Base-by-base conservation (phyloP, 2,888 invertebrate species). In the Empis livida region DNA sequence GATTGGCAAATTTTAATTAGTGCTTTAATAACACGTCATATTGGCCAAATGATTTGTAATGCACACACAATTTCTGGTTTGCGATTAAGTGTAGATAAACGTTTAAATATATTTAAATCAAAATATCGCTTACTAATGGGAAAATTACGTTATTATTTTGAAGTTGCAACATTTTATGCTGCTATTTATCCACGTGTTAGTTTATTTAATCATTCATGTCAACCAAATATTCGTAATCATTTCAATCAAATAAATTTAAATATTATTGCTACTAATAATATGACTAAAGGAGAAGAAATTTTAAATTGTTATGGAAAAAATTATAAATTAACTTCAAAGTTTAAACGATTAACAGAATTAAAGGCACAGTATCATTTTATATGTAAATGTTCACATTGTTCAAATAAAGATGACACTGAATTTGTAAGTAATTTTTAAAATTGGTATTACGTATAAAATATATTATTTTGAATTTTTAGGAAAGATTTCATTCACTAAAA, bases 141-240 rank as follows among this genome's bases (percentile, higher is more conserved):
- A 6, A 42, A 41, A 38, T 42, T 52, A 50, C 57, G 51, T 47
- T 45, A 23, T 45, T 52, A 50, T 8, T 23, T 48, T 13, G 41
- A 55, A 5, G 69, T 71, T 57, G 55, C 72, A 50, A 63, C 76
- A 46, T 67, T 76, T 46, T 91, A 87, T 1, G 82, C 88, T 5
- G 93, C 84, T 2, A 82, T 91, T 57, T 93, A 84, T 64, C 84
- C 89, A 0, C 80, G 84, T 0, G 80, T 86, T 2, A 85, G 88
- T 57, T 81, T 91, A 74, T 84, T 91, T 81, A 93, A 93, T 65
- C 93, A 93, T 70, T 87, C 89, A 1, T 93, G 93, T 63, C 81
- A 86, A 59, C 83, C 90, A 9, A 84, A 83, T 61, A 83, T 89
- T 50, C 78, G 81, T 44, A 82, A 80, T 60, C 79, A 85, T 57